Conservation (phyloP, 2,113 vertebrate genomes). For the Prunella fulvescens region DNA sequence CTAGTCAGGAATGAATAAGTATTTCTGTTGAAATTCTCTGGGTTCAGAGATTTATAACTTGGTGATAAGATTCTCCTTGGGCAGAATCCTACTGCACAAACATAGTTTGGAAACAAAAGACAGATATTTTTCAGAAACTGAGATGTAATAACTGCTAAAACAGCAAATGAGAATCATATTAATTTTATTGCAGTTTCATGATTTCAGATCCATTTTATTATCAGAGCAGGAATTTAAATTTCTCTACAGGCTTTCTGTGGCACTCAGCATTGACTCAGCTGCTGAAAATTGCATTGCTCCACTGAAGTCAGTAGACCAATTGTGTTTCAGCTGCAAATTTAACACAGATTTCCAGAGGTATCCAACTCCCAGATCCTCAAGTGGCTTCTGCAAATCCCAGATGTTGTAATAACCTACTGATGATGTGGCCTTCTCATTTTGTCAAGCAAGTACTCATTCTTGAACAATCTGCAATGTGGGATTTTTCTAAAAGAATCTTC, state of each 20-base stretch:
- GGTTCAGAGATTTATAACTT: conserved; percentile 48
- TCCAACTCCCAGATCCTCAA: background rate
- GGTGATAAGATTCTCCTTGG: conserved; percentile 35
- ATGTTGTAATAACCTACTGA: background rate
- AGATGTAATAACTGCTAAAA: conserved; percentile 36
- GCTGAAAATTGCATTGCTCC: conserved; percentile 19
- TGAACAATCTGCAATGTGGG: background rate
- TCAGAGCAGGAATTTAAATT: conserved; percentile 51
- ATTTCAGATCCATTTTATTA: conserved; percentile 49
- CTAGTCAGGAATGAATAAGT: conserved; percentile 34
- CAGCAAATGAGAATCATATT: conserved; percentile 1
- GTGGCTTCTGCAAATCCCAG: background rate
- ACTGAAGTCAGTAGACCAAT: background rate
- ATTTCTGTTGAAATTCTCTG: conserved; percentile 42
- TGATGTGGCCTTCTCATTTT: background rate
- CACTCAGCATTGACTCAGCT: conserved; percentile 7
- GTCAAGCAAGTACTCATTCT: background rate
- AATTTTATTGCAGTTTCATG: conserved; percentile 43
- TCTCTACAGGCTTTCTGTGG: conserved; percentile 16
- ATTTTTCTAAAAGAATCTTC: background rate
- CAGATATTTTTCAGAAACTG: conserved; percentile 33
- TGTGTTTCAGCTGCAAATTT: background rate
- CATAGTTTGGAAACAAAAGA: conserved; percentile 3
- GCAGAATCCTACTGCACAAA: conserved; percentile 42
- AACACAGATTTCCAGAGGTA: conserved; percentile 15